These are phyloP conservation scores for Toxotes lorentzi DNA, from an alignment of 2,797 vertebrate genomes.

Conservation along the genomic window DNA sequence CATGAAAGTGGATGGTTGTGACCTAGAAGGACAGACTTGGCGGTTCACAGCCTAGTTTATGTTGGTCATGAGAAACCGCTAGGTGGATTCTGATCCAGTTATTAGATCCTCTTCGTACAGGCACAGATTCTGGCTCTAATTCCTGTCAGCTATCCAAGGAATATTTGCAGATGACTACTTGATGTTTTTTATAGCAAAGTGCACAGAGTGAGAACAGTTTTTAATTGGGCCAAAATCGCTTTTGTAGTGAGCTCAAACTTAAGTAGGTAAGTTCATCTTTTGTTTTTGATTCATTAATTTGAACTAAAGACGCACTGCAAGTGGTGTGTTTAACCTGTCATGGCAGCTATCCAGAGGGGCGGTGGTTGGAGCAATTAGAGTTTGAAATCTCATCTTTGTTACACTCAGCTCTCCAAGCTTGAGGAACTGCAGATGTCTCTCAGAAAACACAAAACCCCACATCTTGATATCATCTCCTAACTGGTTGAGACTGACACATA, in stretches of 20 bases:
- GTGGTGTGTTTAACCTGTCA: not conserved
- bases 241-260: not conserved
- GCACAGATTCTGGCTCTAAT: not conserved
- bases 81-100: conserved; percentile 18
- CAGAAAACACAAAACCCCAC: not conserved
- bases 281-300: not conserved
- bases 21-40: conserved; percentile 53
- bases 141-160: not conserved
- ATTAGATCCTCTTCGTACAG: not conserved
- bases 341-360: not conserved
- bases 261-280: not conserved
- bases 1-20: conserved; percentile 33
- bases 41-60: conserved; percentile 48
- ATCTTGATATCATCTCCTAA: not conserved
- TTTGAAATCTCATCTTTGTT: not conserved
- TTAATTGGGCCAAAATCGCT: fast-evolving
- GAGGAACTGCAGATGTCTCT: not conserved
- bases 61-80: conserved; percentile 28
- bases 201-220: not conserved
- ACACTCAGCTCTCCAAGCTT: not conserved
- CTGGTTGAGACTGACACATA: not conserved
- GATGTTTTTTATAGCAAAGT: not conserved
- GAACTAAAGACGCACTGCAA: not conserved
- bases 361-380: not conserved
- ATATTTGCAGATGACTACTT: not conserved